These are phyloP conservation scores for Pygmarrhopalites habei DNA, from an alignment of 1,140 invertebrate genomes.

Conservation along the genomic window DNA sequence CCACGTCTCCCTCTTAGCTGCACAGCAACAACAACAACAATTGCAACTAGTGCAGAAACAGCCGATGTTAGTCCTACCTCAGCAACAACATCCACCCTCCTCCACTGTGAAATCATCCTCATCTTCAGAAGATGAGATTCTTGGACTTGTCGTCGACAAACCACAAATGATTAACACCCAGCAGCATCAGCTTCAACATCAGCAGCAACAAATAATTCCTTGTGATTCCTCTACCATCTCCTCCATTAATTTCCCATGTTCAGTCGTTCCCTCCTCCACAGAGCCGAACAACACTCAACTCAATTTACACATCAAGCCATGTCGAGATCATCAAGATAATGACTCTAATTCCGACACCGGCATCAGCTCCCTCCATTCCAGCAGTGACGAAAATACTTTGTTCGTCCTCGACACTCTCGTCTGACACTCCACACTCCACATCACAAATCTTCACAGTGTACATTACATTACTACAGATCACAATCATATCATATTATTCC, in stretches of 20 bases:
- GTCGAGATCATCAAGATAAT: constrained; percentile 41
- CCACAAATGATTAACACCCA: too few species aligned
- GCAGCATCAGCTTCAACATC: background rate
- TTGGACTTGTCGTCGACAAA: too few species aligned
- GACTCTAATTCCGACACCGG: constrained; percentile 55
- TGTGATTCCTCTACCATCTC: background rate
- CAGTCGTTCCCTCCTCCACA: background rate
- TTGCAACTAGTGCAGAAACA: too few species aligned
- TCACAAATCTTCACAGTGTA: background rate
- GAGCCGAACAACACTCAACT: background rate
- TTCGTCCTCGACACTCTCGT: constrained; percentile 50
- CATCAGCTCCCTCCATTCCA: constrained; percentile 51
- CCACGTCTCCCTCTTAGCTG: too few species aligned
- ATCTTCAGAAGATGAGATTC: too few species aligned
- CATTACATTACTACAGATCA: background rate
- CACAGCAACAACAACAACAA: too few species aligned
- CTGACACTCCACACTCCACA: constrained; percentile 30
- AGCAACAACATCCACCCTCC: too few species aligned
- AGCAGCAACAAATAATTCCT: background rate
- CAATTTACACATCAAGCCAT: constrained; percentile 9
- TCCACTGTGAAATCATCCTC: too few species aligned
- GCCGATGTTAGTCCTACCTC: too few species aligned
- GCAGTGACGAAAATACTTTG: constrained; percentile 45
- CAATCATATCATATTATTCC: too few species aligned
- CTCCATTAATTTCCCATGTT: background rate